A percentile compares a stretch with the other conserved stretches of the same genome.
phyloP scores from a whole-genome alignment of 1,140 invertebrate genomes.

The Drosophila hydei region DNA sequence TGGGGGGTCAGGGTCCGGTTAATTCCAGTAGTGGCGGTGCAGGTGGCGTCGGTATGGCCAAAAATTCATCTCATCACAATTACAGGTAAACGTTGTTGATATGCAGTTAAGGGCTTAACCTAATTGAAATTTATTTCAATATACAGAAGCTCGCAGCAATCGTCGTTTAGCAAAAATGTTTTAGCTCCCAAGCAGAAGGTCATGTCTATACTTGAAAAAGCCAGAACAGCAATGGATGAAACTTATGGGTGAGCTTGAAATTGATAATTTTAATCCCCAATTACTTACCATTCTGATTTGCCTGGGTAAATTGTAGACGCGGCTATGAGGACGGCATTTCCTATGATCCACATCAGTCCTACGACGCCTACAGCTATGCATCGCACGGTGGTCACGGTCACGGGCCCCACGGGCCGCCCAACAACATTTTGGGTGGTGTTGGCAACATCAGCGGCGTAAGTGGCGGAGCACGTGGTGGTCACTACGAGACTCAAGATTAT shows the following conservation, averaged over 20 bases:
- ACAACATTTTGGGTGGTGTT: constrained; percentile 57
- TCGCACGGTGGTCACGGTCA: constrained; percentile 60
- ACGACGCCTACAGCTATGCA: constrained; percentile 70
- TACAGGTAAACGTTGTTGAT: constrained; percentile 49
- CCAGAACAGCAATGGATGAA: constrained; percentile 91
- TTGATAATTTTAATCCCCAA: background rate
- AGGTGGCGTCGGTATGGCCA: constrained; percentile 19
- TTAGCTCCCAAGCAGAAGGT: constrained; percentile 91
- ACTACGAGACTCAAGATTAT: constrained; percentile 75
- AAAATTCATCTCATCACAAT: constrained; percentile 57
- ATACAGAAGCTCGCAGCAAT: constrained; percentile 52
- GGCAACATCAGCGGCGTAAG: constrained; percentile 54
- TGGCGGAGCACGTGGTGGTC: constrained; percentile 49
- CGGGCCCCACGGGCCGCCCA: constrained; percentile 53
- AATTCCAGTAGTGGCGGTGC: constrained; percentile 14
- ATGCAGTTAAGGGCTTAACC: background rate
- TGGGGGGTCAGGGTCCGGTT: constrained; percentile 20
- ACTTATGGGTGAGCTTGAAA: constrained; percentile 86
- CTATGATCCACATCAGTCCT: constrained; percentile 72
- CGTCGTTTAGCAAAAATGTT: constrained; percentile 84
- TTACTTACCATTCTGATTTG: background rate
- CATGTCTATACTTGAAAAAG: constrained; percentile 92
- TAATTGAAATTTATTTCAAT: background rate
- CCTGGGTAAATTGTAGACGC: constrained; percentile 49
- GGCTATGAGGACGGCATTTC: constrained; percentile 76